phyloP scores from a whole-genome alignment of 2,888 invertebrate species.

The Hyppa rectilinea region DNA sequence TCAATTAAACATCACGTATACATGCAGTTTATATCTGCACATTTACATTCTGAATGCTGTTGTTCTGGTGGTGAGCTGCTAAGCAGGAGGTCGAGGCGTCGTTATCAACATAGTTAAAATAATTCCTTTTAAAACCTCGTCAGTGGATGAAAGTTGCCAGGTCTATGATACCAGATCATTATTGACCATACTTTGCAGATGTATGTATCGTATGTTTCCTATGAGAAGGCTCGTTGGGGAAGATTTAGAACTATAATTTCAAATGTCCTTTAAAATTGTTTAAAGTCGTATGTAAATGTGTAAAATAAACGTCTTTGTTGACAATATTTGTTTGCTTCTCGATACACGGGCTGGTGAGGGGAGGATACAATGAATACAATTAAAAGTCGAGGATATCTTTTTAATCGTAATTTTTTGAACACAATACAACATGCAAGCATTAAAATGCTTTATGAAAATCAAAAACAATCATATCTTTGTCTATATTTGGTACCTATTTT shows the following conservation, averaged over 20 bases:
- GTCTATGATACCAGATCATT: background rate
- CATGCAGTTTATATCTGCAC: background rate
- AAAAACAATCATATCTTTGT: constrained; percentile 89
- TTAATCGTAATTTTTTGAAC: constrained; percentile 90
- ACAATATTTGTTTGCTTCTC: constrained; percentile 42
- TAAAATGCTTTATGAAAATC: constrained; percentile 89
- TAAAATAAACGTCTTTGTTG: constrained; percentile 54
- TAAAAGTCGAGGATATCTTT: constrained; percentile 82
- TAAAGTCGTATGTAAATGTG: constrained; percentile 43
- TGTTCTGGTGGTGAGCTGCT: constrained; percentile 11
- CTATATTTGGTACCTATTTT: constrained; percentile 91
- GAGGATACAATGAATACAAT: constrained; percentile 64
- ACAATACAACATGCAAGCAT: constrained; percentile 91
- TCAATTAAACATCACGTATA: background rate
- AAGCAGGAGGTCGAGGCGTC: background rate
- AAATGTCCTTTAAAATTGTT: constrained; percentile 49
- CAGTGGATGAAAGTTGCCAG: background rate
- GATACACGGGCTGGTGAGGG: background rate
- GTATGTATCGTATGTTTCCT: constrained; percentile 14
- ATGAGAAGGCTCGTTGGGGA: constrained; percentile 9
- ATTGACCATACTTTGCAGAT: constrained; percentile 3
- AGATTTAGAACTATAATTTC: constrained; percentile 18
- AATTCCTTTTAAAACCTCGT: background rate
- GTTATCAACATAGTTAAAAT: background rate
- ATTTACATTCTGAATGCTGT: constrained; percentile 14